phyloP scores from a whole-genome alignment of 2,888 invertebrate species.

The Pyrgus malvae region DNA sequence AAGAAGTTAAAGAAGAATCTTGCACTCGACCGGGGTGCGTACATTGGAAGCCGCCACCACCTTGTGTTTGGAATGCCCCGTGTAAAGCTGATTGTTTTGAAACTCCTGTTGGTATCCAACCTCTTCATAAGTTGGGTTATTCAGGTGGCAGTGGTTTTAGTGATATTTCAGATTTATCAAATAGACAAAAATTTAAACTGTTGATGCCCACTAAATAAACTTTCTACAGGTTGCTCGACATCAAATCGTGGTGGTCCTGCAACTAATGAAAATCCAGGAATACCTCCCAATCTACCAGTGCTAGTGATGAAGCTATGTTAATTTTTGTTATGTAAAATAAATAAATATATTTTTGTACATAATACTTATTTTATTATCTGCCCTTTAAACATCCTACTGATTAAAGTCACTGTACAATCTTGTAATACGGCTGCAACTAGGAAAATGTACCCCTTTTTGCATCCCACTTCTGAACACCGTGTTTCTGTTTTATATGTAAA shows the following conservation, averaged over 20 bases:
- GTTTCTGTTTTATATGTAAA: too few relatives aligned
- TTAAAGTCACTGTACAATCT: too few relatives aligned
- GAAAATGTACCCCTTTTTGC: too few relatives aligned
- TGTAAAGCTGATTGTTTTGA: slow-evolving; percentile 74
- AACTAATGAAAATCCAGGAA: slow-evolving; percentile 50
- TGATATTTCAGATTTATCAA: slow-evolving; percentile 13
- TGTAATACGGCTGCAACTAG: too few relatives aligned
- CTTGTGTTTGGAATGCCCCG: slow-evolving; percentile 67
- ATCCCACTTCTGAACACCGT: too few relatives aligned
- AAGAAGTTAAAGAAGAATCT: slow-evolving; percentile 46
- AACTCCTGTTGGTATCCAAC: slow-evolving; percentile 53
- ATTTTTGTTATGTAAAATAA: slow-evolving; percentile 14
- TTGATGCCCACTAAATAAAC: slow-evolving; percentile 48
- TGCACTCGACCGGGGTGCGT: slow-evolving; percentile 65
- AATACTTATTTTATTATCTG: neutral
- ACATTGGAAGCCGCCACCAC: slow-evolving; percentile 68
- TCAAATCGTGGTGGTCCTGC: slow-evolving; percentile 44
- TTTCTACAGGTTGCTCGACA: slow-evolving; percentile 65
- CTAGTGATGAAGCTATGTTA: slow-evolving; percentile 72
- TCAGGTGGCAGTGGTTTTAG: slow-evolving; percentile 39
- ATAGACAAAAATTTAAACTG: slow-evolving; percentile 42
- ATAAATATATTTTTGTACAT: neutral
- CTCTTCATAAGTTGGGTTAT: slow-evolving; percentile 53
- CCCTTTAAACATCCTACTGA: too few relatives aligned
- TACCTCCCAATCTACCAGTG: slow-evolving; percentile 57